Percentiles rank a stretch among this genome's conserved stretches.
Evolutionary conservation across 2,888 invertebrate species (phyloP).

Genomic region (Neria commutata): DNA sequence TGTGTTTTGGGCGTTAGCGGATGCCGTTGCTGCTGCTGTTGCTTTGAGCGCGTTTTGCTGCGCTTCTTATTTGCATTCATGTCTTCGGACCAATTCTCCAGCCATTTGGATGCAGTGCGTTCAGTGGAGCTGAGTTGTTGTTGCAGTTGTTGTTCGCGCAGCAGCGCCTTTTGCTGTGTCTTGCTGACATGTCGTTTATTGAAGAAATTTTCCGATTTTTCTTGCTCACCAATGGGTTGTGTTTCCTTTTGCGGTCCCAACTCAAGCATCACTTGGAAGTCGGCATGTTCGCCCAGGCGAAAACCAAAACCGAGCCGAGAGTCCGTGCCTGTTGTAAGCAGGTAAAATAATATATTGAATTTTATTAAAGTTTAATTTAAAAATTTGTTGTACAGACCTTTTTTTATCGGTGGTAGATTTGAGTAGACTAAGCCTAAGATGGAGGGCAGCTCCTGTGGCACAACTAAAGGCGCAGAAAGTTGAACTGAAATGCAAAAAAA

Average conservation of each 20-base stretch:
- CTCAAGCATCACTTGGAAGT: constrained; percentile 78
- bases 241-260: constrained; percentile 81
- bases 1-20: constrained; percentile 12
- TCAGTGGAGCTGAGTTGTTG: constrained; percentile 47
- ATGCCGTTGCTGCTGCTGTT: constrained; percentile 11
- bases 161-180: constrained; percentile 39
- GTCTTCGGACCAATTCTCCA: constrained; percentile 69
- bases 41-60: no score
- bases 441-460: constrained; percentile 82
- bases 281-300: constrained; percentile 80
- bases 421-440: constrained; percentile 80
- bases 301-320: constrained; percentile 81
- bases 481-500: constrained; percentile 56
- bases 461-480: constrained; percentile 67
- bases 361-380: not conserved
- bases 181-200: constrained; percentile 56
- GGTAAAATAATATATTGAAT: not conserved
- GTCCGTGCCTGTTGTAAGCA: constrained; percentile 71
- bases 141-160: constrained; percentile 42
- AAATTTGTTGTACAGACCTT: constrained; percentile 66
- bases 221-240: constrained; percentile 67
- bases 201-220: constrained; percentile 42
- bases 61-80: constrained; percentile 56
- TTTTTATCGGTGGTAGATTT: constrained; percentile 83
- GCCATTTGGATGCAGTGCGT: constrained; percentile 59